Evolutionary conservation across 1,140 invertebrate genomes (phyloP), one percentile per base, ranked within the genome.

Genomic region (Drosophila subobscura): DNA sequence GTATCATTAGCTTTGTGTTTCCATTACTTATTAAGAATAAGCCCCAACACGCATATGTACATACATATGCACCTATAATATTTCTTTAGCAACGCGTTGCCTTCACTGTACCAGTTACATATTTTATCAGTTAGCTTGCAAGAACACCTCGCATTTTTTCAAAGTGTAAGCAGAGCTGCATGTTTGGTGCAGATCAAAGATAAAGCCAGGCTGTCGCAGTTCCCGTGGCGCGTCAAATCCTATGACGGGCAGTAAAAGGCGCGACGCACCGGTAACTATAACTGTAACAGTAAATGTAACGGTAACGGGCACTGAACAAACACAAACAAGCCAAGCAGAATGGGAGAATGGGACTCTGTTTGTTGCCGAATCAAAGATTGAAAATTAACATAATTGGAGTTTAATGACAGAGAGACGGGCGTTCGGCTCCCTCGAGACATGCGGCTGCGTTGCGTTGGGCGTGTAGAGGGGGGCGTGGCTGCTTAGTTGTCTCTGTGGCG

Each of bases 371-470:
- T 61, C 79, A 74, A 41, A 59, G 66, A 74, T 77, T 71, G 64
- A 72, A 81, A 81, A 86, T 85, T 77, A 85, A 65, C 77, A 86
- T 86, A 85, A 85, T 85, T 86, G 77, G 55, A 57, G 76, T 86
- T 77, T 86, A 86, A 86, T 77, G 70, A 66, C 63, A 23, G 42
- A 46, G 42, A 46, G 52, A 20, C 6, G 10, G 27, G 44, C 46
- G 58, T 14, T 57, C 33, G 45, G 29, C 55, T 74, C 75, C 74
- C 74, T 54, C 27, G 77, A 59, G 79, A 40, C 37, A 33, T 45
- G n/a, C 14, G 42, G 60, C 49, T 56, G 56, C 44, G 58, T 60
- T 44, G 20, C 52, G 8, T 5, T 51, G 37, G 50, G 54, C 53
- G 71, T 61, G 40, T 22, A 12, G 16, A 20, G n/a, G 4, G 29